phyloP scores from a whole-genome alignment of 2,797 vertebrate species.

The Sebastes cheni region DNA sequence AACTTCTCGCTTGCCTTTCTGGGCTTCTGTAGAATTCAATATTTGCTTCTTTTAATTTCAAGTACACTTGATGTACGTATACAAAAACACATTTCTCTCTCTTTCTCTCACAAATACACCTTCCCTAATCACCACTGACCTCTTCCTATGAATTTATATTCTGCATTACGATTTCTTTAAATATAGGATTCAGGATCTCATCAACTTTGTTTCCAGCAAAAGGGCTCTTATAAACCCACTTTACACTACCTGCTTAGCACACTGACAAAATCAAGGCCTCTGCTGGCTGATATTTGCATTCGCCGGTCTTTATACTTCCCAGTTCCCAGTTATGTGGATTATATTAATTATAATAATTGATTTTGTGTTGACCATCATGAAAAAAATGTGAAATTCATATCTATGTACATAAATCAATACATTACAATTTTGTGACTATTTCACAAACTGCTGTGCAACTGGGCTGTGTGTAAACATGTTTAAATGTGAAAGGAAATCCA shows the following conservation, averaged over 20 bases:
- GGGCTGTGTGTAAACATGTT: background rate
- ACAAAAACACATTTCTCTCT: background rate
- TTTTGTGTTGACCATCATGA: background rate
- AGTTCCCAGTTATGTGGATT: no score
- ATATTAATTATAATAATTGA: no score
- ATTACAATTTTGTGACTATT: background rate
- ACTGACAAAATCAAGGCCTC: no score
- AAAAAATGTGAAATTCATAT: background rate
- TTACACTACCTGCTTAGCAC: no score
- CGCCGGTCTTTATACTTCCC: no score
- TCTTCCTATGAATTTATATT: constrained; percentile 1
- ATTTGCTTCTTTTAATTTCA: background rate
- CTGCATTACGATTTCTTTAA: background rate
- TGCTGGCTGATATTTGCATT: background rate
- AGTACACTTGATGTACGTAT: background rate
- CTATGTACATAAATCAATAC: background rate
- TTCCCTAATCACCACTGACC: background rate
- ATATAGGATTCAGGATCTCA: background rate
- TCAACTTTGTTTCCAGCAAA: background rate
- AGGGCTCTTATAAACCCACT: background rate
- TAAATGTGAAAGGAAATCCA: no score
- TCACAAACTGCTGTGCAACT: background rate
- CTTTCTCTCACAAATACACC: background rate
- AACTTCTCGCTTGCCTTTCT: no score
- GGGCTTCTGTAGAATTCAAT: background rate